phyloP scores from a whole-genome alignment of 2,888 invertebrate species.

The Tupiocoris notatus region DNA sequence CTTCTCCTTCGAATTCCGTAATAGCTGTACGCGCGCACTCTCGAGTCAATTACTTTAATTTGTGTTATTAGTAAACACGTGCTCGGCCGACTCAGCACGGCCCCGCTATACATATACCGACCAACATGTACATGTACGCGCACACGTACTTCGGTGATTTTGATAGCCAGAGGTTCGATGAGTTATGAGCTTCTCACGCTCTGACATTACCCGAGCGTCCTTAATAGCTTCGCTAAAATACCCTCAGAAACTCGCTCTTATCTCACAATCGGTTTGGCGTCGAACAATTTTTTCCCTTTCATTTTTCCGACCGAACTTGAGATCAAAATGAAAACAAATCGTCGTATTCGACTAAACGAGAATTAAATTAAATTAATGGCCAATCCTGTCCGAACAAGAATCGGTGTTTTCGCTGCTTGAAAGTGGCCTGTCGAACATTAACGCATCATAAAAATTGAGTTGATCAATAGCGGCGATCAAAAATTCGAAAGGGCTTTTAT shows the following conservation, averaged over 20 bases:
- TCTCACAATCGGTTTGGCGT: constrained; percentile 10
- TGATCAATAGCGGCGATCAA: neutral
- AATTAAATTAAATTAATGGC: constrained; percentile 29
- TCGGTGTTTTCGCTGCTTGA: neutral
- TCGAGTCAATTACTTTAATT: constrained; percentile 21
- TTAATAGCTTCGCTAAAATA: constrained; percentile 29
- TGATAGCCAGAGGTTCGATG: constrained; percentile 14
- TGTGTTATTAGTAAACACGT: constrained; percentile 38
- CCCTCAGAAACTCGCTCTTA: constrained; percentile 1
- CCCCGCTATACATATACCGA: neutral
- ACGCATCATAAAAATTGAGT: constrained; percentile 14
- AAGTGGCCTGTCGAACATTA: constrained; percentile 22
- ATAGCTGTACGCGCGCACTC: neutral
- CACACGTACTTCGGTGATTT: neutral
- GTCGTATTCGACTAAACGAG: constrained; percentile 5
- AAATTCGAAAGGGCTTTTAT: neutral
- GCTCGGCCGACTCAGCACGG: constrained; percentile 28
- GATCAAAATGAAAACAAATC: neutral
- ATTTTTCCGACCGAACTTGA: neutral
- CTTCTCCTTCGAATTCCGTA: neutral
- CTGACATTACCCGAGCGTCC: constrained; percentile 30
- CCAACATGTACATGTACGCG: too few species aligned
- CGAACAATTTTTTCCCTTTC: neutral
- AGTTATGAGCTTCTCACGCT: constrained; percentile 38
- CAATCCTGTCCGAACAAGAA: too few species aligned